Evolutionary conservation across 1,140 invertebrate species (phyloP).

Genomic region (Bombus pyrosoma): DNA sequence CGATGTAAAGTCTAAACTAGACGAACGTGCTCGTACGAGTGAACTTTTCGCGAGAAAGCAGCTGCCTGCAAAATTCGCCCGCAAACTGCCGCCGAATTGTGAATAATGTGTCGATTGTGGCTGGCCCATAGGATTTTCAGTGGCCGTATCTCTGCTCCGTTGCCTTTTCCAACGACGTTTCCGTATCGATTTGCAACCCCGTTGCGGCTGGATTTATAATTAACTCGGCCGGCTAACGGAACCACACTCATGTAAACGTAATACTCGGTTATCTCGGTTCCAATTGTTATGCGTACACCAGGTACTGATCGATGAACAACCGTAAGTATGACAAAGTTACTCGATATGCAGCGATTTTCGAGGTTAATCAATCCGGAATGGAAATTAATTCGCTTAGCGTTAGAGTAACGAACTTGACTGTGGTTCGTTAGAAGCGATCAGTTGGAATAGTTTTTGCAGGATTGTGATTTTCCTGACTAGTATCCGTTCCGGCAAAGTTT

Average conservation of each 20-base stretch:
- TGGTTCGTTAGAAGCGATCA: too few relatives aligned
- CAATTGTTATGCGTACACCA: not conserved
- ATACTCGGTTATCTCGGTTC: not conserved
- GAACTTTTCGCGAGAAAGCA: constrained; percentile 52
- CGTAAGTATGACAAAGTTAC: not conserved
- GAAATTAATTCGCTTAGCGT: too few relatives aligned
- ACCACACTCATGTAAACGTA: not conserved
- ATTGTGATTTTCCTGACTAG: too few relatives aligned
- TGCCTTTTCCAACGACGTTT: constrained; percentile 22
- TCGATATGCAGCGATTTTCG: not conserved
- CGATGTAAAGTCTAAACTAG: constrained; percentile 50
- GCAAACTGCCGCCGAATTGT: constrained; percentile 47
- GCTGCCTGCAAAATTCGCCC: constrained; percentile 45
- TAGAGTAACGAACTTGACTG: too few relatives aligned
- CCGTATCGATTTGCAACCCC: not conserved
- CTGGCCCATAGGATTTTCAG: constrained; percentile 1
- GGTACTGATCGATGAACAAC: not conserved
- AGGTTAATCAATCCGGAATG: too few relatives aligned
- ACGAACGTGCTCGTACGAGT: constrained; percentile 46
- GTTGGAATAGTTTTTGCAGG: too few relatives aligned
- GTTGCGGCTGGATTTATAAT: not conserved
- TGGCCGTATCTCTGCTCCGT: not conserved
- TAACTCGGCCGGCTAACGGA: not conserved
- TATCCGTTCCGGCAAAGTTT: too few relatives aligned
- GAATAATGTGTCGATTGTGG: constrained; percentile 53